These are phyloP conservation scores for Aethes cnicana DNA, from an alignment of 2,888 invertebrate genomes.

Conservation along the genomic window DNA sequence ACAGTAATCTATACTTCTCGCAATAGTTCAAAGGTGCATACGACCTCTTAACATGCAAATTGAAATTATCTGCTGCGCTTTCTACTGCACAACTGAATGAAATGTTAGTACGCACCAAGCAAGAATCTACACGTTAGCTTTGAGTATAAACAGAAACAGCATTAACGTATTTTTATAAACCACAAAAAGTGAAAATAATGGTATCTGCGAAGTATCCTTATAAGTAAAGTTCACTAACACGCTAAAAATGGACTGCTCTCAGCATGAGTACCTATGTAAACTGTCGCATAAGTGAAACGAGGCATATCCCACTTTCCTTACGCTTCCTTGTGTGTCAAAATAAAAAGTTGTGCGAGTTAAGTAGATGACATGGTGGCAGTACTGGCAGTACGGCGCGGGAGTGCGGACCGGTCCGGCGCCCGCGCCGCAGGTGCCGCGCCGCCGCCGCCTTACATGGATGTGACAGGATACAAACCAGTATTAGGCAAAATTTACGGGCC, in stretches of 20 bases:
- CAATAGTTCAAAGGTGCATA: conserved; percentile 26
- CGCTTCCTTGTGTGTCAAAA: conserved; percentile 2
- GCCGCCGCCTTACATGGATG: conserved; percentile 55
- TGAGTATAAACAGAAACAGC: too few relatives aligned
- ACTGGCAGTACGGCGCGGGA: conserved; percentile 34
- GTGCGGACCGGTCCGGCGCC: conserved; percentile 46
- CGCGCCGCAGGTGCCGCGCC: conserved; percentile 54
- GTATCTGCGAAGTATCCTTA: too few relatives aligned
- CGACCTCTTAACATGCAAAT: conserved; percentile 21
- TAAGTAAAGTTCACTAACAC: too few relatives aligned
- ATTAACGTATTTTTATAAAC: too few relatives aligned
- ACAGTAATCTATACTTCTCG: conserved; percentile 26
- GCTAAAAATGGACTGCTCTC: too few relatives aligned
- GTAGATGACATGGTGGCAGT: conserved; percentile 14
- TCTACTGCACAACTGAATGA: conserved; percentile 14
- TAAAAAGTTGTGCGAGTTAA: background rate
- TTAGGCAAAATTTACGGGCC: conserved; percentile 66
- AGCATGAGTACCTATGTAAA: too few relatives aligned
- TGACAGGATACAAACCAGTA: conserved; percentile 64
- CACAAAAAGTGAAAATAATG: too few relatives aligned
- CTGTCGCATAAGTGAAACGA: background rate
- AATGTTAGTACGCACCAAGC: too few relatives aligned
- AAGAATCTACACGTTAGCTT: too few relatives aligned
- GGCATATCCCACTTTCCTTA: conserved; percentile 7
- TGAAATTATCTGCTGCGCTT: conserved; percentile 25